phyloP scores from a whole-genome alignment of 2,113 vertebrate genomes.

The Bombycilla garrulus region DNA sequence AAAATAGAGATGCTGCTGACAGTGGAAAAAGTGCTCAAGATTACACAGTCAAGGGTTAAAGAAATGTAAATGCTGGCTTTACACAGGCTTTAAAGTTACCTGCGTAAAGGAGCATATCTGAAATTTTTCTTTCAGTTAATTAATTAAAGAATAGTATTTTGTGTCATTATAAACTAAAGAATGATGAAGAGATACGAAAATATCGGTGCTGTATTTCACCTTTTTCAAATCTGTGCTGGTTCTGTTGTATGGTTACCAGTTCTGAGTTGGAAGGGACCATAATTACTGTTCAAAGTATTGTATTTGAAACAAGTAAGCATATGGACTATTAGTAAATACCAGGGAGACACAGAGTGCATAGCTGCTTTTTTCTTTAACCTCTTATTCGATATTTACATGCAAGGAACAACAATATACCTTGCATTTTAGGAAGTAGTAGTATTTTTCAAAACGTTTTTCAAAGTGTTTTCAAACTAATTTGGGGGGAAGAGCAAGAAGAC shows the following conservation, averaged over 20 bases:
- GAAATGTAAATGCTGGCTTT: not conserved
- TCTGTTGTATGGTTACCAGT: not conserved
- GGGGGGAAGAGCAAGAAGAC: not conserved
- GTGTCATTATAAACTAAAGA: not conserved
- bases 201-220: not conserved
- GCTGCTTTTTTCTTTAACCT: not conserved
- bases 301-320: not conserved
- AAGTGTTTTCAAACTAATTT: not conserved
- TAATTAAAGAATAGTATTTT: not conserved
- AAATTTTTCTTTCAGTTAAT: not conserved
- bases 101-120: not conserved
- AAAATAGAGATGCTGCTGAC: not conserved
- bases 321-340: not conserved
- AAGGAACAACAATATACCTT: not conserved
- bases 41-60: not conserved
- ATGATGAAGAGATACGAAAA: not conserved
- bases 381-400: not conserved
- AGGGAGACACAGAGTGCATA: not conserved
- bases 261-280: too few relatives aligned
- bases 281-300: not conserved
- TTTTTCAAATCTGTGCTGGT: not conserved
- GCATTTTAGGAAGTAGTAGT: not conserved
- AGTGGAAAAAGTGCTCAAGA: not conserved
- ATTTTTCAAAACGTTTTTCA: not conserved
- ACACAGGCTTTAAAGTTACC: not conserved